phyloP scores from a whole-genome alignment of 2,888 invertebrate species.

The Rotaria sp. region DNA sequence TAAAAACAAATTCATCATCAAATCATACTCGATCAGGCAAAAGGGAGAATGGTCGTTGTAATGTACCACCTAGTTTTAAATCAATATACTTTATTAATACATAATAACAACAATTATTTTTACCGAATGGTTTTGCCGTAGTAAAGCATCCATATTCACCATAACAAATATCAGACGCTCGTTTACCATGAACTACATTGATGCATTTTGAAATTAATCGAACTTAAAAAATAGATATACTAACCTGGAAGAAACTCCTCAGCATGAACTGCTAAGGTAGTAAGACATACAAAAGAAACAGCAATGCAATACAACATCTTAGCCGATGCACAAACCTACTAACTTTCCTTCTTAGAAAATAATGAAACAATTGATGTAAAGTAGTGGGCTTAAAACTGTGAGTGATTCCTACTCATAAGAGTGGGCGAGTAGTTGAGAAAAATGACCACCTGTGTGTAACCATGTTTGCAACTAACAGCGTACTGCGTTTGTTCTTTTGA shows the following conservation, averaged over 20 bases:
- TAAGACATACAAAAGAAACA: neutral
- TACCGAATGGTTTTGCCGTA: constrained; percentile 31
- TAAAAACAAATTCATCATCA: neutral
- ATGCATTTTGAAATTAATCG: neutral
- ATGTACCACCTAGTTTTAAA: constrained; percentile 27
- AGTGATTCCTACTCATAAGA: no score
- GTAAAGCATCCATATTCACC: constrained; percentile 36
- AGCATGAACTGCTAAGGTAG: neutral
- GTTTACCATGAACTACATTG: neutral
- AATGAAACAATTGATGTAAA: no score
- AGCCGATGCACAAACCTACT: neutral
- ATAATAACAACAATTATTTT: neutral
- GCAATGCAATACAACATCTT: neutral
- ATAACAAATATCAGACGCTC: constrained; percentile 29
- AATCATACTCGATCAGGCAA: constrained; percentile 21
- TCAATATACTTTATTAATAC: neutral
- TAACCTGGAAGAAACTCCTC: neutral
- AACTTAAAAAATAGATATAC: neutral
- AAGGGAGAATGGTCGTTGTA: constrained; percentile 34
- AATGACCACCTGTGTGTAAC: no score
- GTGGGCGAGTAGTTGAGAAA: no score
- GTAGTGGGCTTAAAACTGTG: no score
- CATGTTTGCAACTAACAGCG: no score
- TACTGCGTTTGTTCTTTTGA: no score
- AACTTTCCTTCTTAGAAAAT: neutral